phyloP scores from a whole-genome alignment of 2,113 vertebrate genomes.

The Burhinus oedicnemus region DNA sequence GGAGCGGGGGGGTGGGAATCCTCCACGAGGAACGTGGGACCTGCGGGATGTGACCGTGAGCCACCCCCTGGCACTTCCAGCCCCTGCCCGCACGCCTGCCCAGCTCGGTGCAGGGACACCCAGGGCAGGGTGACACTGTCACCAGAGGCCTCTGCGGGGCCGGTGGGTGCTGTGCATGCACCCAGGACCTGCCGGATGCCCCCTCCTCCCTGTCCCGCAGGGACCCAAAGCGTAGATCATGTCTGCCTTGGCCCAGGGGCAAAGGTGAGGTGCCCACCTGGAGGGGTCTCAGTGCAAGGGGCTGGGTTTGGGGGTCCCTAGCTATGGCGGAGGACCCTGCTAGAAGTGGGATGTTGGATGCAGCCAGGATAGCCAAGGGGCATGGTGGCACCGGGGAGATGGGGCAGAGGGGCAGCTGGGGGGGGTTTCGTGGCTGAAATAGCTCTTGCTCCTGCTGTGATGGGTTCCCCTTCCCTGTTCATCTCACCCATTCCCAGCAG shows the following conservation, averaged over 20 bases:
- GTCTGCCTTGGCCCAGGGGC: rapidly evolving
- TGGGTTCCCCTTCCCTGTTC: background rate
- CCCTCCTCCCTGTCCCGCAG: rapidly evolving
- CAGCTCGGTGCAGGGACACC: no score
- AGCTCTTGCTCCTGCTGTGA: rapidly evolving
- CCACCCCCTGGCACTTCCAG: background rate
- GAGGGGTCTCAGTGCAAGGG: no score
- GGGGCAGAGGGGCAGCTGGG: background rate
- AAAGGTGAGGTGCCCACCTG: background rate
- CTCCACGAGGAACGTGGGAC: background rate
- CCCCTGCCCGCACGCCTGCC: background rate
- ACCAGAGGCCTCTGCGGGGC: background rate
- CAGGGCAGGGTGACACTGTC: background rate
- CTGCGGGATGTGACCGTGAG: background rate
- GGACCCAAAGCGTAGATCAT: rapidly evolving
- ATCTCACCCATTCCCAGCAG: background rate
- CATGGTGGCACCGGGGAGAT: rapidly evolving
- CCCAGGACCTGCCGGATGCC: background rate
- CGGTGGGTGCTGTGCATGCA: background rate
- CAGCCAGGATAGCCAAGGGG: background rate
- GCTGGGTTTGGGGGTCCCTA: background rate
- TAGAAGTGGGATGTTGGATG: background rate
- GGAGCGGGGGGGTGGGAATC: background rate
- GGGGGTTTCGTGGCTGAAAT: rapidly evolving
- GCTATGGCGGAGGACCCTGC: background rate